Conservation (phyloP, 2,113 vertebrate species). For the Solenodon paradoxus region DNA sequence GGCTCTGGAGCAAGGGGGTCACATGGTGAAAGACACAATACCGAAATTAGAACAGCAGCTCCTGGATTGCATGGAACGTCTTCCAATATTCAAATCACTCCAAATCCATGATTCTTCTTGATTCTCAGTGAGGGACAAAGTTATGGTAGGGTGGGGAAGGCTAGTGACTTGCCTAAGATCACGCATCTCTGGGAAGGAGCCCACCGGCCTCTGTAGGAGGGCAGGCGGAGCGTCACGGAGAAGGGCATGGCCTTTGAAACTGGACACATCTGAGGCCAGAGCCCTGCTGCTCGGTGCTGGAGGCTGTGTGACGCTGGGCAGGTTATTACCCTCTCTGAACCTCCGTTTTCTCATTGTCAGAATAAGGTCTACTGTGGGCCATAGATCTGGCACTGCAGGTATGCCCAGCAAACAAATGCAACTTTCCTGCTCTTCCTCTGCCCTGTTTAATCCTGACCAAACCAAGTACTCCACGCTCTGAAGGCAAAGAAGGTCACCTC, state of each 20-base stretch:
- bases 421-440: background rate
- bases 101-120: background rate
- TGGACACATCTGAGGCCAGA: background rate
- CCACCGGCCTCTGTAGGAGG: fast-evolving
- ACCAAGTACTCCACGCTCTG: background rate
- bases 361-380: background rate
- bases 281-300: background rate
- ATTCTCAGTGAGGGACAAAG: background rate
- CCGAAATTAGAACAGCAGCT: background rate
- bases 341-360: background rate
- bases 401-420: background rate
- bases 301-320: background rate
- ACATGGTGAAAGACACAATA: background rate
- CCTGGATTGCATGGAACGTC: fast-evolving
- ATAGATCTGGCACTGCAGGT: background rate
- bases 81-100: background rate
- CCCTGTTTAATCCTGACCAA: background rate
- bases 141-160: background rate
- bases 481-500: background rate
- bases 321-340: background rate
- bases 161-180: background rate
- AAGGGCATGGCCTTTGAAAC: background rate
- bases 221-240: fast-evolving
- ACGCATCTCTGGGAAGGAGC: background rate
- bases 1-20: background rate